Evolutionary conservation across 35 echinoderm and acorn worm species (phyloP), one percentile per base, ranked within the genome.

Genomic region (Holothuria glaberrima): DNA sequence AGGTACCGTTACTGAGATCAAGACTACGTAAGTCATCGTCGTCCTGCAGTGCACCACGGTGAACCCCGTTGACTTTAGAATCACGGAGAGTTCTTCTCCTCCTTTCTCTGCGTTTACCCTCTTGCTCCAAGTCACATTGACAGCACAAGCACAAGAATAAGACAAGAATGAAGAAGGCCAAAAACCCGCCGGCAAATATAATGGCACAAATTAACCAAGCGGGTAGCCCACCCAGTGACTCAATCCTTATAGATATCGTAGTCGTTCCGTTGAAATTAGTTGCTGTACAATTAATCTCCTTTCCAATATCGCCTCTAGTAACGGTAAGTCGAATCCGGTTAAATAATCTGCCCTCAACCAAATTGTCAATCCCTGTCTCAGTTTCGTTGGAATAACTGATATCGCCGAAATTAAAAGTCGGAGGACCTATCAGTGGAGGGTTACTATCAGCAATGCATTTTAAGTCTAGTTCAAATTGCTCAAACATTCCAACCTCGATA

Each of bases 401-500:
- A 87, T 46, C 50, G 6, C 64, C 85, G 4, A 46, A 33, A 1
- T 87, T 33, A 19, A 87, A 67, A 9, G 34, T 27, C 5, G 85
- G 85, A 10, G 21, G n/a, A 1, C 54, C 85, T 16, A 9, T 9
- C 21, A 71, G 7, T 2, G 60, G 9, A 30, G 85, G 85, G 62
- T 87, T 87, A n/a, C 61, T 27, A 7, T 87, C 85, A 9, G 65
- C 66, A 9, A 54, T 30, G 27, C 85, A 87, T 31, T 87, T 87
- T 13, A 87, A 21, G 9, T 41, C 19, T 4, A 70, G 9, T 18
- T 13, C 1, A 28, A 24, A 70, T n/a, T 60, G 20, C 35, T 87
- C 85, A 50, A 87, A 87, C 32, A 38, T 67, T 13, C 85, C 85
- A n/a, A 87, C 85, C 20, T 87, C 85, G 36, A 87, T 87, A 26